Conservation (phyloP, 2,888 invertebrate species). For the Brenthis hecate region DNA sequence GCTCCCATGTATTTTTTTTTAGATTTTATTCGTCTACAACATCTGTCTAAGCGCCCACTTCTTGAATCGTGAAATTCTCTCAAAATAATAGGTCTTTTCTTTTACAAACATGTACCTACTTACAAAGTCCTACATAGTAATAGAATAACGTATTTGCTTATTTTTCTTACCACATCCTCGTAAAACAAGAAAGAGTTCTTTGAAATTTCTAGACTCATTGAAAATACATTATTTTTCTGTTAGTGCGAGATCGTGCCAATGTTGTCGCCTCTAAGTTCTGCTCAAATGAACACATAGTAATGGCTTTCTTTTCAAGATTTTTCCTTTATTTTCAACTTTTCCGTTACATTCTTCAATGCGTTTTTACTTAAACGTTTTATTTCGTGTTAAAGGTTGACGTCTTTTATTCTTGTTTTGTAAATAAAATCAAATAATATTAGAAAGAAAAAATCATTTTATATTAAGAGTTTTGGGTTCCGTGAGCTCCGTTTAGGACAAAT, state of each 20-base stretch:
- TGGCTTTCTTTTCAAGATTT: slow-evolving; percentile 32
- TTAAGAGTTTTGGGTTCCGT: too few relatives aligned
- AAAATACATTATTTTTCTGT: slow-evolving; percentile 43
- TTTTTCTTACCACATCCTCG: slow-evolving; percentile 24
- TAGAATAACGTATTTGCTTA: slow-evolving; percentile 32
- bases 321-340: slow-evolving; percentile 33
- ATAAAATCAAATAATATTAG: neutral
- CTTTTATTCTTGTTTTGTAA: slow-evolving; percentile 7
- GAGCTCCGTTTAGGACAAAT: too few relatives aligned
- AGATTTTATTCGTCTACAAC: too few relatives aligned
- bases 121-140: slow-evolving; percentile 19
- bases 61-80: neutral
- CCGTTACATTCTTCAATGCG: slow-evolving; percentile 30
- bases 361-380: slow-evolving; percentile 19
- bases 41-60: too few relatives aligned
- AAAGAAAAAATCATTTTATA: too few relatives aligned
- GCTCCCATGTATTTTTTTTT: too few relatives aligned
- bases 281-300: slow-evolving; percentile 42
- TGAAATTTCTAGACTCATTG: slow-evolving; percentile 38
- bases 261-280: slow-evolving; percentile 42
- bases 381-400: slow-evolving; percentile 9
- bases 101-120: neutral
- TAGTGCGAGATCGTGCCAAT: slow-evolving; percentile 40
- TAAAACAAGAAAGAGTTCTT: slow-evolving; percentile 31
- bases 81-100: neutral